Conservation (phyloP, 2,113 vertebrate species). For the Lipotes vexillifer region DNA sequence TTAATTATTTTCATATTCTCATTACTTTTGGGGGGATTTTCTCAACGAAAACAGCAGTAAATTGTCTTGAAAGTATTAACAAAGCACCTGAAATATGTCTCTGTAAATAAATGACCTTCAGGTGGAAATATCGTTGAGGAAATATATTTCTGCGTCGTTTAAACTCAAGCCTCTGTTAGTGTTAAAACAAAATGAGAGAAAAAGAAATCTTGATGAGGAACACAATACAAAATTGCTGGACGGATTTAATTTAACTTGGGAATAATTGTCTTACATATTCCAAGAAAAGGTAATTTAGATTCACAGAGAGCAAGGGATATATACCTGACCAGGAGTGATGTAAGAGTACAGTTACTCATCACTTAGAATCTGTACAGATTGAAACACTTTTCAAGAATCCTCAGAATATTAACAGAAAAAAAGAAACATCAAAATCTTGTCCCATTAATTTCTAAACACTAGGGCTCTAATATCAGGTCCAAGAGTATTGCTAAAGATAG, state of each 20-base stretch:
- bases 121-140: not conserved
- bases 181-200: not conserved
- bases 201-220: conserved; percentile 62
- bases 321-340: not conserved
- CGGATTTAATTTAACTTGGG: conserved; percentile 60
- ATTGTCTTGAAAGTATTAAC: conserved; percentile 36
- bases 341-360: not conserved
- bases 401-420: not conserved
- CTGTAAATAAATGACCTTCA: not conserved
- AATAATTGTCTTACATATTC: conserved; percentile 50
- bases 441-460: not conserved
- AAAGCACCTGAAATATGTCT: conserved; percentile 36
- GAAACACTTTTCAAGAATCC: not conserved
- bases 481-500: not conserved
- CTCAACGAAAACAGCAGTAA: conserved; percentile 35
- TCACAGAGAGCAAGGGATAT: not conserved
- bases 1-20: conserved; percentile 61
- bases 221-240: conserved; percentile 56
- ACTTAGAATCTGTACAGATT: conserved; percentile 10
- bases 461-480: not conserved
- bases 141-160: not conserved
- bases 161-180: conserved; percentile 39
- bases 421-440: not conserved
- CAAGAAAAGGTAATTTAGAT: conserved; percentile 35
- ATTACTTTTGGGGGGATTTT: conserved; percentile 2